These are phyloP conservation scores for Gortyna flavago DNA, from an alignment of 2,888 invertebrate species.

Conservation along the genomic window DNA sequence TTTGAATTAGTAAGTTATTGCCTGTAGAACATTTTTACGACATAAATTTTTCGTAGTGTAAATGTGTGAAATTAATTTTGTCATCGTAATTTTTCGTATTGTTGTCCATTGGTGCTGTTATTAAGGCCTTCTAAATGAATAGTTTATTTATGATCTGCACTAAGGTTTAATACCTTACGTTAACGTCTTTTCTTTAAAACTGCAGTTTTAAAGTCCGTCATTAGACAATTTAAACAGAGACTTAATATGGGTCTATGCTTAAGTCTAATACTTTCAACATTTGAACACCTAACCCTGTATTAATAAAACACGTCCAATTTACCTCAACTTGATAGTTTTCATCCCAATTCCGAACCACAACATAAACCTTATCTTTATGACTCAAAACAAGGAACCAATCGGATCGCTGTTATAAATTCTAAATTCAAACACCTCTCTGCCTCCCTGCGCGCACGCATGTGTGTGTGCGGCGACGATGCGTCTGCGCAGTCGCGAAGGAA, in stretches of 20 bases:
- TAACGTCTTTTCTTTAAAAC: not conserved
- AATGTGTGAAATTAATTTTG: slow-evolving; percentile 57
- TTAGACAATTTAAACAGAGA: not conserved
- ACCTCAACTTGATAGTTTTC: slow-evolving; percentile 15
- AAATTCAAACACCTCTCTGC: slow-evolving; percentile 52
- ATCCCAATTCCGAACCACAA: slow-evolving; percentile 18
- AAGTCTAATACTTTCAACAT: not conserved
- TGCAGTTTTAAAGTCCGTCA: too few relatives aligned
- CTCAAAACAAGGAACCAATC: slow-evolving; percentile 62
- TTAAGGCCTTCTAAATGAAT: not conserved
- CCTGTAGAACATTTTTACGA: slow-evolving; percentile 44
- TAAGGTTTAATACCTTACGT: not conserved
- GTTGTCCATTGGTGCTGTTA: not conserved
- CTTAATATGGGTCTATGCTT: too few relatives aligned
- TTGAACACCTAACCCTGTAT: not conserved
- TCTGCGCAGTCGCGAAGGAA: slow-evolving; percentile 79
- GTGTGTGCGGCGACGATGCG: slow-evolving; percentile 78
- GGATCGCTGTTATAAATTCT: slow-evolving; percentile 42
- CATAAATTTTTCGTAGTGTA: slow-evolving; percentile 36
- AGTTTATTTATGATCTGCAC: slow-evolving; percentile 7
- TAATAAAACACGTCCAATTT: slow-evolving; percentile 15
- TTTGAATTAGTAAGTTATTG: slow-evolving; percentile 64
- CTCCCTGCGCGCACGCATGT: slow-evolving; percentile 46
- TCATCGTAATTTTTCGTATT: slow-evolving; percentile 27
- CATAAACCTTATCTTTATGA: slow-evolving; percentile 59